These are phyloP conservation scores for Drosophila varians DNA, from an alignment of 1,140 invertebrate genomes.

Conservation along the genomic window DNA sequence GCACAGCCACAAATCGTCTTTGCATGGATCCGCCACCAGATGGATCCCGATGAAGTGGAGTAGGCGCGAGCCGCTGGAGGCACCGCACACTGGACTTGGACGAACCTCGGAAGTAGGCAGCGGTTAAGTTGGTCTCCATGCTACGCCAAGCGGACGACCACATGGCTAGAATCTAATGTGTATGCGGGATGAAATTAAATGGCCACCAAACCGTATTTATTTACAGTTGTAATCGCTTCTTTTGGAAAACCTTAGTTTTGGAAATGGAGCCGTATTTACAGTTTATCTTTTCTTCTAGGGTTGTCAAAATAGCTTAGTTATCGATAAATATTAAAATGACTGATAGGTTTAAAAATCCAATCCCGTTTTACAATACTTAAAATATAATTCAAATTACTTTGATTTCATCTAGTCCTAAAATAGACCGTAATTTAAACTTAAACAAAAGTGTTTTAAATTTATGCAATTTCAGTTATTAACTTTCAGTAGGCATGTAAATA, in stretches of 20 bases:
- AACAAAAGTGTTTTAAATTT: too few species aligned
- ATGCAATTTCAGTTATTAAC: too few species aligned
- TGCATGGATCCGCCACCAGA: slow-evolving; percentile 53
- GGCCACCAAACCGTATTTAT: slow-evolving; percentile 33
- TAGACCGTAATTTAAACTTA: too few species aligned
- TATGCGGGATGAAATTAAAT: slow-evolving; percentile 36
- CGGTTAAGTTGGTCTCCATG: slow-evolving; percentile 58
- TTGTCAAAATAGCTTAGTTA: too few species aligned
- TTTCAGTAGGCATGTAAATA: too few species aligned
- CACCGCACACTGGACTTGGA: slow-evolving; percentile 41
- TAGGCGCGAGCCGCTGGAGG: slow-evolving; percentile 24
- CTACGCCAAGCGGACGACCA: slow-evolving; percentile 60
- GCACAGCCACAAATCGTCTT: slow-evolving; percentile 63
- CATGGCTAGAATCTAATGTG: slow-evolving; percentile 29
- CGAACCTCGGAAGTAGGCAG: slow-evolving; percentile 75
- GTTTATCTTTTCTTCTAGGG: too few species aligned
- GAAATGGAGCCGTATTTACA: slow-evolving; percentile 8
- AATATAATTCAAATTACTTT: too few species aligned
- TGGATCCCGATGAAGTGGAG: neutral
- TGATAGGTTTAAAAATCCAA: too few species aligned
- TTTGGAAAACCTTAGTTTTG: neutral
- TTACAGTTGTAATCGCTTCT: slow-evolving; percentile 18
- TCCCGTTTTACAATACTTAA: neutral
- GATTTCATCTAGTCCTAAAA: too few species aligned
- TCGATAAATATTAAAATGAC: too few species aligned